A percentile compares a stretch with the other conserved stretches of the same genome.
phyloP scores from a whole-genome alignment of 2,113 vertebrate species.

The Axis porcinus region DNA sequence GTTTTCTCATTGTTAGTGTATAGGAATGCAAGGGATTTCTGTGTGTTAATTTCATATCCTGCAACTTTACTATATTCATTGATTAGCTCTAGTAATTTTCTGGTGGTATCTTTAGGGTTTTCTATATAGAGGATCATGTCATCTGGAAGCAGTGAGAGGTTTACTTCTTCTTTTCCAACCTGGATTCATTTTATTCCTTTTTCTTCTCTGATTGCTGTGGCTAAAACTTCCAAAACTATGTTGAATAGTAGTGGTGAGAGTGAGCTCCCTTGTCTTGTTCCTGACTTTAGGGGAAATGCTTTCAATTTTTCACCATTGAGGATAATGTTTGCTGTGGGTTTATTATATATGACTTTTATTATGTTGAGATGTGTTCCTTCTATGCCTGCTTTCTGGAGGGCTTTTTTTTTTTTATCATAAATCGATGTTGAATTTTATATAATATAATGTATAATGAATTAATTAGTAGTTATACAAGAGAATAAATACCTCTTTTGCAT shows the following conservation, averaged over 20 bases:
- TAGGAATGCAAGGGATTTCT: not conserved
- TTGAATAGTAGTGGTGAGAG: not conserved
- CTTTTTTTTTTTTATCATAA: not conserved
- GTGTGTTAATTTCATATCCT: not conserved
- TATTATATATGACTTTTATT: not conserved
- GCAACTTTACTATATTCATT: not conserved
- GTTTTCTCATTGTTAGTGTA: not conserved
- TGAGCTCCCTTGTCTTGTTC: not conserved
- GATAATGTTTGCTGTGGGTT: not conserved
- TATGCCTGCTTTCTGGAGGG: not conserved
- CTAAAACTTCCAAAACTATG: not conserved
- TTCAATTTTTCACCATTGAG: not conserved
- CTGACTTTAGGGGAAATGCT: not conserved
- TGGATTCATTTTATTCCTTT: not conserved
- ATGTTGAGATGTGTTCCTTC: not conserved
- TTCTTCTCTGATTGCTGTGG: not conserved
- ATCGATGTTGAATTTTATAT: not conserved
- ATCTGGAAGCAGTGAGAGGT: not conserved
- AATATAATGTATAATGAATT: too few species aligned
- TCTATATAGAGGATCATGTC: not conserved
- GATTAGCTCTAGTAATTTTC: not conserved
- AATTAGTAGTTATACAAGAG: too few species aligned
- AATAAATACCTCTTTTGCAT: too few species aligned
- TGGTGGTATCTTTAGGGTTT: not conserved
- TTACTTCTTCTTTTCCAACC: not conserved